Evolutionary conservation across 1,140 invertebrate genomes (phyloP), one percentile per base, ranked within the genome.

Genomic region (Zeugodacus cucurbitae): DNA sequence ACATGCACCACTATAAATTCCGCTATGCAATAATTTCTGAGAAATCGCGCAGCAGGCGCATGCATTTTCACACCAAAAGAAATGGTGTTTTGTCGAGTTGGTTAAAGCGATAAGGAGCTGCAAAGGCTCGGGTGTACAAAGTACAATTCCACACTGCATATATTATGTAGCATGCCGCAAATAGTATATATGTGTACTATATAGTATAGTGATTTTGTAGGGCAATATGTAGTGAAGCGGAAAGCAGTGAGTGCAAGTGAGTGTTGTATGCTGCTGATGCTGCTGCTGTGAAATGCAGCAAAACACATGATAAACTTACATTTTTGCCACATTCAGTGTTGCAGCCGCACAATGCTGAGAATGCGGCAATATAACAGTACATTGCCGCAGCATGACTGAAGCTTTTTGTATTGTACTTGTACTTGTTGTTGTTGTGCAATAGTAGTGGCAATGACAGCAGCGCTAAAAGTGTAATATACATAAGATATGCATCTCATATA

Each of bases 311-410:
- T 37, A 32, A 22, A 74, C 34, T 37, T 74, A 82, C 74, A 82
- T 48, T 82, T 82, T 82, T 54, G 74, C 74, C 74, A 82, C 74
- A 82, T 82, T 82, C 74, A 34, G 11, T 14, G 41, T 82, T 82
- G 22, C 41, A 54, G 41, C 74, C 74, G 11, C 74, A 82, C 74
- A 82, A 82, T 82, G 74, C 22, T 41, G 74, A 82, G 74, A 82
- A 82, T 82, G 74, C n/a, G 74, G 41, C 41, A 82, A 82, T 82
- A 82, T 82, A 82, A 82, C 74, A 82, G 74, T 82, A 82, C 74
- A 48, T 8, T 82, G 74, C 74, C n/a, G 74, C 74, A 78, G 74
- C 37, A 48, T 78, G 74, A 26, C 32, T 67, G n/a, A n/a, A 1
- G 41, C 58, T 48, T 44, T 78, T 78, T 48, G 41, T 22, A 59